Base-by-base conservation (phyloP, 2,797 vertebrate genomes). In the Myotis pilosus region DNA sequence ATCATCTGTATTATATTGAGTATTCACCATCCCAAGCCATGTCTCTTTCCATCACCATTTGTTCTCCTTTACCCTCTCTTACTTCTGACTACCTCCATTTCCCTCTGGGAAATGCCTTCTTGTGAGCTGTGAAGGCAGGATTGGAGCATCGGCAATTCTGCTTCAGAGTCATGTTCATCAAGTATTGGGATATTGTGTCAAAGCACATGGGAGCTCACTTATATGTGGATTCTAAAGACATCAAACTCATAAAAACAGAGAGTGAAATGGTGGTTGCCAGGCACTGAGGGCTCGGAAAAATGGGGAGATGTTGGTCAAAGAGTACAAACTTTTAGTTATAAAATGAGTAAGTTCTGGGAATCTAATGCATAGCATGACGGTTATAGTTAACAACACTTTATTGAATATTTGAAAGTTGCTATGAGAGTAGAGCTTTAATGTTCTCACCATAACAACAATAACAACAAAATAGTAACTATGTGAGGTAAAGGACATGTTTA, bases 181-280 rank as follows among this genome's bases (percentile, higher is more conserved):
- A 12, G 10, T 33, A 38, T 33, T 22, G n/a, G 12, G 1, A 2
- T 41, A 16, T 0, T 51, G 36, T 0, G 19, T 75, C 53, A 28
- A 38, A 87, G 33, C 5, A 68, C 8, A 8, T 15, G 28, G 25
- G 41, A 10, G 33, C 25, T 74, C 57, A 10, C 38, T 33, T 33
- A 23, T 17, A 28, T 8, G 30, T 36, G 13, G 36, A 53, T 25
- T 71, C 84, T 71, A 71, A 71, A 79, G 30, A 25, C 41, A 53
- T 16, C 13, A 28, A 22, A 88, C 28, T 91, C 30, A 13, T 20
- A 53, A n/a, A 79, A 79, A 71, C 62, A 94, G 66, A 71, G 28
- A 38, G 13, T 33, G 64, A 10, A 81, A 55, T 62, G 30, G 44
- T 57, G 20, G 19, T 87, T 87, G 13, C 38, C 66, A 81, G 19